Conservation (phyloP, 2,797 vertebrate genomes). For the Phaenicophaeus curvirostris region DNA sequence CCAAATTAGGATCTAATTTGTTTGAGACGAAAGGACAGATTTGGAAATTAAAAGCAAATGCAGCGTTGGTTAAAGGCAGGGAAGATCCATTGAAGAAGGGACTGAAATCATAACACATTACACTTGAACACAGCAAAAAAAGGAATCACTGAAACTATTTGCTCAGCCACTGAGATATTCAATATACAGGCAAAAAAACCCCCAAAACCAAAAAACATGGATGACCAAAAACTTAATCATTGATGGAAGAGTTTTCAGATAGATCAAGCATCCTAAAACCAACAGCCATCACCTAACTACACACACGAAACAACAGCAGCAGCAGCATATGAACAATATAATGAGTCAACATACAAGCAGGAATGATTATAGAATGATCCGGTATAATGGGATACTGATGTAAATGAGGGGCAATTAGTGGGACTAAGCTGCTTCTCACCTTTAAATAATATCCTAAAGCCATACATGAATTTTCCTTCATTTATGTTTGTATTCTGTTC, state of each 20-base stretch:
- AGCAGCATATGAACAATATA: fast-evolving
- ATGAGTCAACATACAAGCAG: not conserved
- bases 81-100: not conserved
- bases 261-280: not conserved
- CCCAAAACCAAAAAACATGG: too few relatives aligned
- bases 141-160: not conserved
- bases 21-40: not conserved
- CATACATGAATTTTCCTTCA: fast-evolving
- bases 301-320: not conserved
- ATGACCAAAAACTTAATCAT: not conserved
- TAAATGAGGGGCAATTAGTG: not conserved
- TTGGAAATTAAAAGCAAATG: not conserved
- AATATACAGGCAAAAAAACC: fast-evolving
- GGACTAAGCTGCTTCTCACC: not conserved
- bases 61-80: not conserved
- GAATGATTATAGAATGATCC: not conserved
- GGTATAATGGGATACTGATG: fast-evolving
- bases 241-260: not conserved
- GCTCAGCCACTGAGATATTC: not conserved
- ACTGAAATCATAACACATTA: not conserved
- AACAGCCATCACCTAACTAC: not conserved
- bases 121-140: fast-evolving
- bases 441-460: not conserved
- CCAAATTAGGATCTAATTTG: not conserved
- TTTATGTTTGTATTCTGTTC: not conserved